Base-by-base conservation (phyloP, 2,888 invertebrate genomes). In the Candidula unifasciata region DNA sequence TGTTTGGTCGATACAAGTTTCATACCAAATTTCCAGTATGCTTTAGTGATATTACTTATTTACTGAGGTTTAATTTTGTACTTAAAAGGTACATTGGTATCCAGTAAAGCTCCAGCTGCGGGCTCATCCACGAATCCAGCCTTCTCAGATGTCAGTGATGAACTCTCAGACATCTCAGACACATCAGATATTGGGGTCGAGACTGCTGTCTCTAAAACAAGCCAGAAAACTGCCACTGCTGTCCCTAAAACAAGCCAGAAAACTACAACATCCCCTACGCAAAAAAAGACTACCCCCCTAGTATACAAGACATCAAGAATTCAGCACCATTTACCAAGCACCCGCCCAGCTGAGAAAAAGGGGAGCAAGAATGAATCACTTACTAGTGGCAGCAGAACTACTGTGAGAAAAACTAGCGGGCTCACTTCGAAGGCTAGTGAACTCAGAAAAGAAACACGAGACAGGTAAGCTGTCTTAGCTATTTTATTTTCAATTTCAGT, bases 81-180 rank as follows among this genome's bases (percentile, higher is more conserved):
- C 60, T 24, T 60, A 18, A 21, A 60, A 60, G n/a, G 60, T 21
- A 13, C 60, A 60, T 5, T 21, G 21, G n/a, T 18, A 60, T 24
- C 60, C 18, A 24, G 18, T 21, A 21, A 69, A 66, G n/a, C 24
- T 60, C 21, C n/a, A n/a, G n/a, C 60, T 60, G 13, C 8, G n/a
- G 66, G 66, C 18, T 37, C 27, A 2, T 30, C 24, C 21, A 77
- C 57, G 60, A n/a, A 78, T 3, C 27, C 69, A 21, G 54, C 69
- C 52, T n/a, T 80, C 27, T 68, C 69, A n/a, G 73, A 82, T 74
- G 74, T 74, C 35, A 64, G 60, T 44, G 60, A 82, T 2, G 81
- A 81, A 18, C 71, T 82, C 21, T 82, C 82, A 57, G 74, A 82
- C 27, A 82, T 82, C 30, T 82, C 82, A 24, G 82, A 82, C 18